Percentiles rank a stretch among this genome's conserved stretches.
phyloP scores from a whole-genome alignment of 2,113 vertebrate species.

The Hiodon tergisus region DNA sequence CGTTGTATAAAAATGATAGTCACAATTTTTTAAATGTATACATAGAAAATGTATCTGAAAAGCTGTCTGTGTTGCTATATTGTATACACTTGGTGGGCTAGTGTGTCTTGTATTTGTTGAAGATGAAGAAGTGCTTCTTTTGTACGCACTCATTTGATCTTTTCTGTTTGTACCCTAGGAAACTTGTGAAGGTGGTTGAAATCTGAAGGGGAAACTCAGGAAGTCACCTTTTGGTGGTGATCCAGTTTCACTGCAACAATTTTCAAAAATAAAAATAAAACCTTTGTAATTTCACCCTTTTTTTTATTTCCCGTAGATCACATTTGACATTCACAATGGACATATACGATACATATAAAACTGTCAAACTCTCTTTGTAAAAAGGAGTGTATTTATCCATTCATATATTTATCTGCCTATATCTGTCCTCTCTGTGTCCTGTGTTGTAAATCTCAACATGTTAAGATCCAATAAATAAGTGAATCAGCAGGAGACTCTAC shows the following conservation, averaged over 20 bases:
- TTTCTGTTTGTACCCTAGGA: neutral
- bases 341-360: constrained; percentile 31
- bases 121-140: neutral
- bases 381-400: constrained; percentile 36
- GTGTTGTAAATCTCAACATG: constrained; percentile 18
- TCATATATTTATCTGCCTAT: constrained; percentile 22
- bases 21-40: neutral
- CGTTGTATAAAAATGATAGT: too few relatives aligned
- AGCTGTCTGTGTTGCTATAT: too few relatives aligned
- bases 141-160: neutral
- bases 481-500: constrained; percentile 30
- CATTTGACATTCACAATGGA: constrained; percentile 29
- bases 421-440: constrained; percentile 45
- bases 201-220: neutral
- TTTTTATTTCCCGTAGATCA: neutral
- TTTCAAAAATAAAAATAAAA: neutral
- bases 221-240: neutral
- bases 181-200: neutral
- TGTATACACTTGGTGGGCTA: too few relatives aligned
- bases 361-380: constrained; percentile 28
- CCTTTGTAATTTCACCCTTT: too few relatives aligned
- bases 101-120: neutral
- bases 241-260: neutral
- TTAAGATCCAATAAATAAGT: constrained; percentile 28
- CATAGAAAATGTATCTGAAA: too few relatives aligned